Evolutionary conservation across 2,888 invertebrate species (phyloP).

Genomic region (Octodonta nipae): DNA sequence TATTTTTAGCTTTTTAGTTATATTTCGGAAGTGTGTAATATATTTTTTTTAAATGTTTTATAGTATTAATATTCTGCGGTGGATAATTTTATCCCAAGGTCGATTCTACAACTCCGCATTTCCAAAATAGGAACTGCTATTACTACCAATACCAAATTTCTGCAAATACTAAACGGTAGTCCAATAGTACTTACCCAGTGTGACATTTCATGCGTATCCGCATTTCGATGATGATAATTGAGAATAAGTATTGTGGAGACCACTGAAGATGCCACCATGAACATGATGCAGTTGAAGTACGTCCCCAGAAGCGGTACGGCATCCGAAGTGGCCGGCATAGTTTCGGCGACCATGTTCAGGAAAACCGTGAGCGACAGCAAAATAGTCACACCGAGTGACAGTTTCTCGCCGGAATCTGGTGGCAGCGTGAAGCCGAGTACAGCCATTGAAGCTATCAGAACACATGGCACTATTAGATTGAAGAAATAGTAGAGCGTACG

Average conservation of each 20-base stretch:
- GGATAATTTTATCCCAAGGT: too few relatives aligned
- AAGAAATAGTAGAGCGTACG: conserved; percentile 98
- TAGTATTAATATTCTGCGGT: too few relatives aligned
- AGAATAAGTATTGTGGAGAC: conserved; percentile 94
- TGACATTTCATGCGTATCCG: conserved; percentile 95
- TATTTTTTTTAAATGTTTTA: too few relatives aligned
- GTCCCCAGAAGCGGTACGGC: conserved; percentile 83
- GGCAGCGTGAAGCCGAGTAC: conserved; percentile 95
- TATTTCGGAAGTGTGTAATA: too few relatives aligned
- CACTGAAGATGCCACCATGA: conserved; percentile 97
- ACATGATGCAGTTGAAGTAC: conserved; percentile 99
- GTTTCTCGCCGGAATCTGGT: conserved; percentile 97
- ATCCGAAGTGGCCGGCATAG: conserved; percentile 94
- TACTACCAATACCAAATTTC: too few relatives aligned
- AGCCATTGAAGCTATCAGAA: conserved; percentile 97
- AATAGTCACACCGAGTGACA: conserved; percentile 91
- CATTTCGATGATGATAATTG: conserved; percentile 93
- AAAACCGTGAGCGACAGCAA: conserved; percentile 95
- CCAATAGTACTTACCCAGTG: conserved; percentile 78
- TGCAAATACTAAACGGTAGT: too few relatives aligned
- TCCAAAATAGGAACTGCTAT: too few relatives aligned
- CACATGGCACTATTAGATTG: conserved; percentile 98
- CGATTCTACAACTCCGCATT: too few relatives aligned
- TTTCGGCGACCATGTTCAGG: conserved; percentile 95
- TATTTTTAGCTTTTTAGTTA: too few relatives aligned